Evolutionary conservation across 92 coral and sea anemone species (phyloP), one percentile per base, ranked within the genome.

Genomic region (Bergia sp.): DNA sequence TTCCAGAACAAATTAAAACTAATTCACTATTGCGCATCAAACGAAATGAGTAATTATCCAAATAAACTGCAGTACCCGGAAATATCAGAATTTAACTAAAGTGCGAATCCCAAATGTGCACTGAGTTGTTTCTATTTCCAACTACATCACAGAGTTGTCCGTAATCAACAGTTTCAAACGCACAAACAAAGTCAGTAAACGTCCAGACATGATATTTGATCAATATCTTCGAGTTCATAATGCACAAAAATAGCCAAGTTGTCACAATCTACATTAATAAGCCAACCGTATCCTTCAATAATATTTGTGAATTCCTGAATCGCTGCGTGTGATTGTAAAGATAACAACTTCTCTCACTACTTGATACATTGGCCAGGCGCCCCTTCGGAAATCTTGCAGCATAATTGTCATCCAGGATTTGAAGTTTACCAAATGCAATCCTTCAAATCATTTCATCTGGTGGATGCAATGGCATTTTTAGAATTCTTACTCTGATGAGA

Each of bases 231-330:
- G 86, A 90, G 66, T 55, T 90, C n/a, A 57, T 86, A 42, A 77
- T 76, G 92, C 85, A 81, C 88, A 90, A 89, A 92, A 92, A 92
- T 89, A 92, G 89, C 77, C 77, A 81, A 81, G 88, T 92, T 89
- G 86, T 89, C 90, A 91, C 85, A 89, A 82, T 82, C 88, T 76
- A 77, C 72, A 41, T 76, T 92, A 88, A 75, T 89, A 89, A 86
- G 84, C 85, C 90, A 87, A 74, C 88, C 91, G 85, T 81, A 76
- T 76, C 88, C 88, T 86, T 61, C 12, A 81, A 85, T 74, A 92
- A 85, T 89, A 90, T 92, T 92, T 92, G 86, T 85, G 94, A 90
- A 92, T 92, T 89, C 94, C 94, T 81, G 57, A 39, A 78, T 92
- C 94, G 81, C 92, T 58, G 82, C 73, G 94, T 76, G 86, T 77